These are phyloP conservation scores for Pongo abelii DNA, from an alignment of 2,113 vertebrate species.

Conservation along the genomic window DNA sequence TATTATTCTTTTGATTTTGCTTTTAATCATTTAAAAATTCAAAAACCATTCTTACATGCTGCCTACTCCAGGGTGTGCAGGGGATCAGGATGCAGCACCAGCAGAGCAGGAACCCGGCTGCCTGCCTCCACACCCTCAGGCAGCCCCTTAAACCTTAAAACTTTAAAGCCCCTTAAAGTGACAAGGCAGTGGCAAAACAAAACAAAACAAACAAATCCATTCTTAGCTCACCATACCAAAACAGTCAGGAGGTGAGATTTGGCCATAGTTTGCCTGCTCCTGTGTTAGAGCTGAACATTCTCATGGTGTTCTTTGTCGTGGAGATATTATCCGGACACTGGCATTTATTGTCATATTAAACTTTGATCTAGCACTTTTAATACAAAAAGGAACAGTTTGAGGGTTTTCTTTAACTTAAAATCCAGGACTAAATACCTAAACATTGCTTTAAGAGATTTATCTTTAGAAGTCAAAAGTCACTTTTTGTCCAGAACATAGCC, in stretches of 20 bases:
- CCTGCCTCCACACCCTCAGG: too few species aligned
- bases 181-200: too few species aligned
- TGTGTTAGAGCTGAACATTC: not conserved
- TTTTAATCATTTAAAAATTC: not conserved
- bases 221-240: not conserved
- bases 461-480: not conserved
- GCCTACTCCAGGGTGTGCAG: too few species aligned
- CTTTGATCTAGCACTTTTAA: too few species aligned
- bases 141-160: too few species aligned
- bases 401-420: not conserved
- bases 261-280: not conserved
- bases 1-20: conserved; percentile 9
- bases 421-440: not conserved
- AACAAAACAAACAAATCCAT: not conserved
- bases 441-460: not conserved
- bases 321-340: not conserved
- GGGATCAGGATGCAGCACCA: too few species aligned
- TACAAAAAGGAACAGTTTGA: not conserved
- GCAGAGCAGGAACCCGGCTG: too few species aligned
- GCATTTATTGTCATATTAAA: not conserved
- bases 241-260: not conserved
- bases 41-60: not conserved
- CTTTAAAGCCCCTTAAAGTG: too few species aligned
- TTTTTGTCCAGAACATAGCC: not conserved
- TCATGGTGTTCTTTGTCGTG: not conserved